Base-by-base conservation (phyloP, 2,888 invertebrate species). In the Argyra leucocephala region DNA sequence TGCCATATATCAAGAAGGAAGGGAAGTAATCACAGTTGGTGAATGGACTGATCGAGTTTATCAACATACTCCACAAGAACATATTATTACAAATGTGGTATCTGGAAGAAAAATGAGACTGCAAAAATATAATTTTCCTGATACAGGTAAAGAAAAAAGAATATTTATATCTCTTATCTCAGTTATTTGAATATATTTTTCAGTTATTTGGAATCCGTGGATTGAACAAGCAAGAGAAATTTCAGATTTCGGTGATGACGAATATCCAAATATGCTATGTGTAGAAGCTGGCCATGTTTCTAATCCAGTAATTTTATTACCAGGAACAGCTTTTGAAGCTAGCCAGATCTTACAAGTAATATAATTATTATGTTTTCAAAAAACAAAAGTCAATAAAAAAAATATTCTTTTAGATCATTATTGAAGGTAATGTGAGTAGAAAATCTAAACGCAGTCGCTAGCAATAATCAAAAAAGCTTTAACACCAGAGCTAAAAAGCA, bases 141-240 rank as follows among this genome's bases (percentile, higher is more conserved):
- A 96, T 75, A 94, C 95, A 68, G 90, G 90, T 90, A 72, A 73
- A 21, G 59, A 37, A 63, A 22, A 23, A 31, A n/a, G 58, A 36
- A 59, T 9, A 63, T 48, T 15, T 12, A 15, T 15, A 10, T 37
- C 15, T 37, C 12, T 37, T 37, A 3, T 26, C 15, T 10, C 15
- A 36, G 63, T 66, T 58, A n/a, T 31, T 62, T 62, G 22, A 57
- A 24, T 24, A 48, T 58, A 62, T 65, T 63, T 62, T 63, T 59
- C 73, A 82, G 96, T 96, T 70, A 87, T 96, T 70, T 97, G 96
- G 96, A 96, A 96, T 83, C 96, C 96, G 0, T 96, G 96, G 96
- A 82, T 88, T 70, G 94, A 95, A 74, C 91, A 90, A 78, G 95
- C 96, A 26, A 89, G 92, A 73, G 93, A 93, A 77, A 92, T 96